A percentile compares a stretch with the other conserved stretches of the same genome.
Evolutionary conservation across 2,888 invertebrate genomes (phyloP).

Genomic region (Metellina segmentata): DNA sequence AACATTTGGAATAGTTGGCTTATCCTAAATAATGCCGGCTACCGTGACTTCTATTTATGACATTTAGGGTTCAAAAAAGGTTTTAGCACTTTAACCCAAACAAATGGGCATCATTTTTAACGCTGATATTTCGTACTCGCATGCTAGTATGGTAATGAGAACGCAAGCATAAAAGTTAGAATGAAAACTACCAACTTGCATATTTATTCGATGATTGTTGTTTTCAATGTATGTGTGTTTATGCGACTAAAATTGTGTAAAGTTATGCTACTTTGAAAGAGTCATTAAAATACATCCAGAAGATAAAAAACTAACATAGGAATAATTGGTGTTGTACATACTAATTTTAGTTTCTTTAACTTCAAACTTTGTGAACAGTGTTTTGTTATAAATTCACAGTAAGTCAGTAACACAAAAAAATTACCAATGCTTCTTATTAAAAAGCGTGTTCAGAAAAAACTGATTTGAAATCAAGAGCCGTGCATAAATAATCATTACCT

Average conservation of each 20-base stretch:
- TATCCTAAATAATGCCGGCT: constrained; percentile 25
- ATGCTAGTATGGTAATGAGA: neutral
- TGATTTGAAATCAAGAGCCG: neutral
- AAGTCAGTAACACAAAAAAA: too few relatives aligned
- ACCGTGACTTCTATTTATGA: constrained; percentile 23
- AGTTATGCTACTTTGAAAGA: neutral
- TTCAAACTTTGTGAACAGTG: neutral
- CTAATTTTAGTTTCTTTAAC: neutral
- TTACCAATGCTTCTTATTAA: neutral
- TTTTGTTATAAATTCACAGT: neutral
- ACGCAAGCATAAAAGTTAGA: too few relatives aligned
- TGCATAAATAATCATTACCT: neutral
- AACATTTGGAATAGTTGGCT: constrained; percentile 30
- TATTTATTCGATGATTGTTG: too few relatives aligned
- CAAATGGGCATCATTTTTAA: neutral
- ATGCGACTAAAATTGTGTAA: too few relatives aligned
- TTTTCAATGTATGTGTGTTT: neutral
- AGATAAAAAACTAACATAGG: too few relatives aligned
- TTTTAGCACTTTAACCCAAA: neutral
- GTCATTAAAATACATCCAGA: neutral
- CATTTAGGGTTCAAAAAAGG: neutral
- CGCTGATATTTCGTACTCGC: neutral
- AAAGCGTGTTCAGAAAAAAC: neutral
- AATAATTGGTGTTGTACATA: too few relatives aligned
- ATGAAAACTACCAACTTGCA: too few relatives aligned